Evolutionary conservation across 92 coral and sea anemone genomes (phyloP).

Genomic region (Montipora capitata): DNA sequence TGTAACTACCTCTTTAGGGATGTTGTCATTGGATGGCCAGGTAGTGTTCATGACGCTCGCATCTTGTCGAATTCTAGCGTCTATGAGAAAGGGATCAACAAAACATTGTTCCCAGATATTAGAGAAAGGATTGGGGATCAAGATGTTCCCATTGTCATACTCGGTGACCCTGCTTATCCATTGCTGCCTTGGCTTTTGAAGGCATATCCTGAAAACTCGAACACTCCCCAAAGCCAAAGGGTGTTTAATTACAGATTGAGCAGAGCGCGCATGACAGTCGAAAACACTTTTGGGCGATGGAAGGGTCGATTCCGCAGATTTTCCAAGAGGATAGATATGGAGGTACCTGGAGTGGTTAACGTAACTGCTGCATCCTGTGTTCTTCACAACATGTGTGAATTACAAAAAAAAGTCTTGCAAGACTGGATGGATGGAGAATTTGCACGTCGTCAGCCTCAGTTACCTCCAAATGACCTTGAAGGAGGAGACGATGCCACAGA

Average conservation of each 20-base stretch:
- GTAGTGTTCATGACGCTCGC: constrained; percentile 72
- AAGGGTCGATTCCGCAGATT: too few relatives aligned
- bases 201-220: too few relatives aligned
- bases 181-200: too few relatives aligned
- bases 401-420: neutral
- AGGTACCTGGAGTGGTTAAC: too few relatives aligned
- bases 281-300: too few relatives aligned
- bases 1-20: constrained; percentile 28
- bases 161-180: constrained; percentile 80
- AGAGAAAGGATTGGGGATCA: constrained; percentile 37
- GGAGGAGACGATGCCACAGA: neutral
- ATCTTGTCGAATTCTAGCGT: constrained; percentile 61
- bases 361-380: constrained; percentile 39
- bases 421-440: constrained; percentile 14
- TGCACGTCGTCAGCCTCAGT: constrained; percentile 29
- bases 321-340: too few relatives aligned
- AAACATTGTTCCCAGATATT: neutral
- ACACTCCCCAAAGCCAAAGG: too few relatives aligned
- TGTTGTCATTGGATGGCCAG: constrained; percentile 9
- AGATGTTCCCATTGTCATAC: constrained; percentile 48
- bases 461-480: constrained; percentile 17
- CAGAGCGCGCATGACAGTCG: too few relatives aligned
- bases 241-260: too few relatives aligned
- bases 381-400: constrained; percentile 8
- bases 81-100: constrained; percentile 38